Evolutionary conservation across 1,140 invertebrate genomes (phyloP).

Genomic region (Heliconius eleuchia): DNA sequence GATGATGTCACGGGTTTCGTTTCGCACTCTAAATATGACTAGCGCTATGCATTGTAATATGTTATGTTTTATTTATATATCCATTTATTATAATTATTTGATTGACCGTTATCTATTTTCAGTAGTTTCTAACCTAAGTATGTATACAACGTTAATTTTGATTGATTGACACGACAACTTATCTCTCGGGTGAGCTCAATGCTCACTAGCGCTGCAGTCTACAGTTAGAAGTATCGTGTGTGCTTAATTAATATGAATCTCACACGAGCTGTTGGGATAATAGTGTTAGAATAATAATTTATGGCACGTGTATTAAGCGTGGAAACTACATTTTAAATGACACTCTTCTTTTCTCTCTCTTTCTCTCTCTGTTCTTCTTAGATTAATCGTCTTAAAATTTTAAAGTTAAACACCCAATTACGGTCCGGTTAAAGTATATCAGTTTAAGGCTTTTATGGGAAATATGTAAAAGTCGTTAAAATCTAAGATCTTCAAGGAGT

Average conservation of each 20-base stretch:
- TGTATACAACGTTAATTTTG: background rate
- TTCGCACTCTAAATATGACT: constrained; percentile 19
- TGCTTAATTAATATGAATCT: constrained; percentile 12
- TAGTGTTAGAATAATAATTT: background rate
- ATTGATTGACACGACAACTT: constrained; percentile 15
- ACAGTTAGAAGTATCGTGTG: background rate
- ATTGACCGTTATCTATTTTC: background rate
- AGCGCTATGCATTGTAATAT: background rate
- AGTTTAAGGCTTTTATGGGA: too few species aligned
- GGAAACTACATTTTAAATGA: background rate
- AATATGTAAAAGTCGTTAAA: too few species aligned
- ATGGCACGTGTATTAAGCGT: background rate
- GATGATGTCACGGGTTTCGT: constrained; percentile 34
- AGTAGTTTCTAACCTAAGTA: background rate
- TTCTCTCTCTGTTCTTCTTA: too few species aligned
- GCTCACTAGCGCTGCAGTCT: background rate
- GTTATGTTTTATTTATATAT: background rate
- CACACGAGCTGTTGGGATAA: constrained; percentile 2
- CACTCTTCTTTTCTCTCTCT: background rate
- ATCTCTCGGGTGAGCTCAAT: constrained; percentile 3
- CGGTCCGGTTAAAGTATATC: too few species aligned
- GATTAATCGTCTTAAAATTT: too few species aligned
- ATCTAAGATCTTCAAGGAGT: too few species aligned
- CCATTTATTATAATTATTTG: background rate
- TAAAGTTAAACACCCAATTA: too few species aligned